Evolutionary conservation across 2,113 vertebrate species (phyloP).

Genomic region (Calidris pygmaea): DNA sequence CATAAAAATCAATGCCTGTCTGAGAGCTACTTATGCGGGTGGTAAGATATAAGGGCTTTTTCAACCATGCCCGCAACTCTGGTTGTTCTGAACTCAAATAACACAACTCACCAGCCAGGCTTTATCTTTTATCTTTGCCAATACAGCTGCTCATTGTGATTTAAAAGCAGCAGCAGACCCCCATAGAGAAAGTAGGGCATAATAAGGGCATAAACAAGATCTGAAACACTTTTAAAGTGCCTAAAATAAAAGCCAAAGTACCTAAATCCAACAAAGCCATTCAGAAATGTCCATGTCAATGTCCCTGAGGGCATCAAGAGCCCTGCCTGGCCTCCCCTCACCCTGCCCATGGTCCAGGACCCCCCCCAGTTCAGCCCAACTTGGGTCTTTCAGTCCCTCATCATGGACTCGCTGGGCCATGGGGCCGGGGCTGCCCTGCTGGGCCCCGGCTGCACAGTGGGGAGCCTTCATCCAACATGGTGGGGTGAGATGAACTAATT

Average conservation of each 20-base stretch:
- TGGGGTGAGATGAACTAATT: background rate
- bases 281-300: background rate
- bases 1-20: background rate
- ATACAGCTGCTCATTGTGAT: background rate
- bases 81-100: background rate
- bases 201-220: background rate
- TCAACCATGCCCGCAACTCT: background rate
- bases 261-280: background rate
- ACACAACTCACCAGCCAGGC: background rate
- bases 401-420: fast-evolving
- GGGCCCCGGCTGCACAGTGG: background rate
- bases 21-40: background rate
- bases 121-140: background rate
- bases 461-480: fast-evolving
- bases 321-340: background rate
- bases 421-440: too few relatives aligned
- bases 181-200: background rate
- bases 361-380: background rate
- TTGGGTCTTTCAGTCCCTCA: background rate
- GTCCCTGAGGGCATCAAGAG: background rate
- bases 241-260: background rate
- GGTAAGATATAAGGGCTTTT: background rate
- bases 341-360: background rate
- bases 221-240: background rate
- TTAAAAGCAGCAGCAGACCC: background rate